A percentile compares a stretch with the other conserved stretches of the same genome.
phyloP scores from a whole-genome alignment of 2,113 vertebrate species.

The Sardina pilchardus region DNA sequence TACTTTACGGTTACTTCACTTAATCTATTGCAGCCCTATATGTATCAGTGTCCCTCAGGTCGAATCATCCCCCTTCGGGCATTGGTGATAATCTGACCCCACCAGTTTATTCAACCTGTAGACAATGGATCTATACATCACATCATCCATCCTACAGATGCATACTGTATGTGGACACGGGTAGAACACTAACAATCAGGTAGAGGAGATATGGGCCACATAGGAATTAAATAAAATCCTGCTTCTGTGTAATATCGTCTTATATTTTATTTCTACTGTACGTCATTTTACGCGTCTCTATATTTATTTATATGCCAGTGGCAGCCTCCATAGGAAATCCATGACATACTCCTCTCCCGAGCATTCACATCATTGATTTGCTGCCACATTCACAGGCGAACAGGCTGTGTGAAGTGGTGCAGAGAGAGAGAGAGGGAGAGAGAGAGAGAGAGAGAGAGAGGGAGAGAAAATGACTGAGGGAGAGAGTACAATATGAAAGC shows the following conservation, averaged over 20 bases:
- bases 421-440: background rate
- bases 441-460: background rate
- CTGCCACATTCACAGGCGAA: slow-evolving; percentile 16
- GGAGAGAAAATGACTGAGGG: background rate
- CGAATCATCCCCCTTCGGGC: too few relatives aligned
- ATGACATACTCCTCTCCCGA: background rate
- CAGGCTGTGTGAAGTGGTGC: slow-evolving; percentile 3
- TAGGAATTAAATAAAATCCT: background rate
- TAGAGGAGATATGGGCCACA: background rate
- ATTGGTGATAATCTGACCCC: too few relatives aligned
- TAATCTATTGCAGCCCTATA: too few relatives aligned
- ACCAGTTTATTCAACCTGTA: background rate
- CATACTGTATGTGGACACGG: background rate
- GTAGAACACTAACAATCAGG: background rate
- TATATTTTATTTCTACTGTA: background rate
- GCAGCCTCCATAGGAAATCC: slow-evolving; percentile 8
- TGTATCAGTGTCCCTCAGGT: too few relatives aligned
- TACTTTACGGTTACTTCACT: too few relatives aligned
- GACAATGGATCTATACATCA: background rate
- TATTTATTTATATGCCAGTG: slow-evolving; percentile 10
- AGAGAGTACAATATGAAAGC: background rate
- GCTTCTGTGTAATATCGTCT: background rate
- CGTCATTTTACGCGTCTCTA: background rate
- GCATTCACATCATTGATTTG: slow-evolving; percentile 13
- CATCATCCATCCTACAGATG: background rate